Evolutionary conservation across 2,888 invertebrate genomes (phyloP).

Genomic region (Chloromyia formosa): DNA sequence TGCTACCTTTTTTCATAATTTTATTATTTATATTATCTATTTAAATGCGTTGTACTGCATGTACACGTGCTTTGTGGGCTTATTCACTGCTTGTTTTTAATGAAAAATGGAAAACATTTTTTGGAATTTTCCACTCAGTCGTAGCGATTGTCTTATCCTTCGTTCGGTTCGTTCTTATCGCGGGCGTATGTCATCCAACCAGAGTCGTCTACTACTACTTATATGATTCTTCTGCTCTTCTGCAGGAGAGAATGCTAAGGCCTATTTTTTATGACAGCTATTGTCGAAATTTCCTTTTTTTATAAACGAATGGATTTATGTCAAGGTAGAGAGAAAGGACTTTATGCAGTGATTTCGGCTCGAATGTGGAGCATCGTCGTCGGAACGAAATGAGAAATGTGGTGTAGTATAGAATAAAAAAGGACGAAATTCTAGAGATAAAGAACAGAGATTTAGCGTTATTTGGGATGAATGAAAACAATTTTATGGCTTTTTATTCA

Average conservation of each 20-base stretch:
- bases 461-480: slow-evolving; percentile 27
- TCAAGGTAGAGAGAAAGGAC: slow-evolving; percentile 18
- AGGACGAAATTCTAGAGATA: not conserved
- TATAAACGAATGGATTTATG: slow-evolving; percentile 22
- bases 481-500: slow-evolving; percentile 34
- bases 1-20: too few relatives aligned
- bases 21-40: too few relatives aligned
- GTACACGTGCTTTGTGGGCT: too few relatives aligned
- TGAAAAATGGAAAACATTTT: too few relatives aligned
- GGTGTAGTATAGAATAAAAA: slow-evolving; percentile 15
- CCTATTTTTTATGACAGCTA: slow-evolving; percentile 18
- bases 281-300: slow-evolving; percentile 20
- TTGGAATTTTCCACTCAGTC: too few relatives aligned
- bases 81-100: too few relatives aligned
- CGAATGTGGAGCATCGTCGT: slow-evolving; percentile 4
- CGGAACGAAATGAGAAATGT: not conserved
- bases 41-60: too few relatives aligned
- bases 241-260: not conserved
- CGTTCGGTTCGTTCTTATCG: too few relatives aligned
- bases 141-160: too few relatives aligned
- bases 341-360: slow-evolving; percentile 29
- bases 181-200: too few relatives aligned
- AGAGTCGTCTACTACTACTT: too few relatives aligned
- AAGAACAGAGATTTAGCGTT: slow-evolving; percentile 24
- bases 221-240: too few relatives aligned